These are phyloP conservation scores for Phoebastria nigripes DNA, from an alignment of 2,797 vertebrate species.

Conservation along the genomic window DNA sequence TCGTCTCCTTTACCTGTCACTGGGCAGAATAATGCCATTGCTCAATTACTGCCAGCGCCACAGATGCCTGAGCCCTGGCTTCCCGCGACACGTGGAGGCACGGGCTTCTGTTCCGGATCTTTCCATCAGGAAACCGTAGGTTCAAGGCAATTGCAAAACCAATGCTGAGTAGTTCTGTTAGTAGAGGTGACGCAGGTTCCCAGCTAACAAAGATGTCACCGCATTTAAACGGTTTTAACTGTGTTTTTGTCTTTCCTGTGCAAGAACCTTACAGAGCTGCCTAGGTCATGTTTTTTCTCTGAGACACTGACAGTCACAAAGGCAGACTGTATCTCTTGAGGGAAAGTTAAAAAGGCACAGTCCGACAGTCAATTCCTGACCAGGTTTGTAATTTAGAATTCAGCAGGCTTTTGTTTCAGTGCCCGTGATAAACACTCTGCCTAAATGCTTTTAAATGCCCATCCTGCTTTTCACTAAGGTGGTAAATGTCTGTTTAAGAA, in stretches of 20 bases:
- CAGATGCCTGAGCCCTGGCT: background rate
- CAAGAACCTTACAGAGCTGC: background rate
- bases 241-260: background rate
- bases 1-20: background rate
- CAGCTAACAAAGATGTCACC: background rate
- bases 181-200: background rate
- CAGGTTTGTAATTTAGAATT: background rate
- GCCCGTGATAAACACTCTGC: background rate
- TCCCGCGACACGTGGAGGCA: fast-evolving
- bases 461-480: background rate
- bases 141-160: background rate
- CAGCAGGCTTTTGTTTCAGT: background rate
- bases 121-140: background rate
- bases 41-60: background rate
- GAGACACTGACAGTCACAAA: background rate
- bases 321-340: background rate
- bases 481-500: background rate
- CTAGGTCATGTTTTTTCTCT: background rate
- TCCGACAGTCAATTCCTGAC: background rate
- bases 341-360: background rate
- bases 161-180: background rate
- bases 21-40: background rate
- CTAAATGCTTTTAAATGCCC: background rate
- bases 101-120: background rate
- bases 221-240: background rate